Evolutionary conservation across 1,140 invertebrate species (phyloP), one percentile per base, ranked within the genome.

Genomic region (Lethrus apterus): DNA sequence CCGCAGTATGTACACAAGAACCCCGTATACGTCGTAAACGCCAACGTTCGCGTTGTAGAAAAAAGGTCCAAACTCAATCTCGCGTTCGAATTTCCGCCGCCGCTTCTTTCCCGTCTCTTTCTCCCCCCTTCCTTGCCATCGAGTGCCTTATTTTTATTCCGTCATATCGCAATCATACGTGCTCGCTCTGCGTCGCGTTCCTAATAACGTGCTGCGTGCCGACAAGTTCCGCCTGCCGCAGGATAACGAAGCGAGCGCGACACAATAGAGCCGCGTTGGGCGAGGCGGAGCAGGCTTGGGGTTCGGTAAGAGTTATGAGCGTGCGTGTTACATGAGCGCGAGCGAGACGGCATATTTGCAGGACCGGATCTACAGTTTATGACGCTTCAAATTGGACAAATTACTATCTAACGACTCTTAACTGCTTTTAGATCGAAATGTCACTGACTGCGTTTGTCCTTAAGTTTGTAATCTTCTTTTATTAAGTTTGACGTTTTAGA

Each of bases 91-190:
- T 38, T 38, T 38, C 35, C 35, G 35, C 24, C 20, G 35, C 35
- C 19, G 35, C 24, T 38, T 38, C 19, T 21, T 21, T 9, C 18
- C n/a, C 20, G 20, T 21, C 35, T 21, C 8, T 11, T 38, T 21
- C 19, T 23, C 35, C 9, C 14, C 35, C 1, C 13, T 5, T 38
- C 4, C 4, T 8, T 8, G 10, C 19, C 4, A 7, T 3, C n/a
- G 35, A 11, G 35, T 4, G 35, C 17, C 19, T 38, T 38, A 38
- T 38, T 38, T 38, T 38, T 38, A 38, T 38, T 38, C 35, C 35
- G 24, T 21, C 24, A 38, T 38, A 38, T 38, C 35, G 24, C 35
- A 38, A 38, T 38, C 35, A 38, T 38, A 38, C 35, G 35, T 38
- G 35, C 35, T n/a, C n/a, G 35, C 35, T 21, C 35, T 18, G 20